Base-by-base conservation (phyloP, 2,888 invertebrate species). In the Agrotis exclamationis region DNA sequence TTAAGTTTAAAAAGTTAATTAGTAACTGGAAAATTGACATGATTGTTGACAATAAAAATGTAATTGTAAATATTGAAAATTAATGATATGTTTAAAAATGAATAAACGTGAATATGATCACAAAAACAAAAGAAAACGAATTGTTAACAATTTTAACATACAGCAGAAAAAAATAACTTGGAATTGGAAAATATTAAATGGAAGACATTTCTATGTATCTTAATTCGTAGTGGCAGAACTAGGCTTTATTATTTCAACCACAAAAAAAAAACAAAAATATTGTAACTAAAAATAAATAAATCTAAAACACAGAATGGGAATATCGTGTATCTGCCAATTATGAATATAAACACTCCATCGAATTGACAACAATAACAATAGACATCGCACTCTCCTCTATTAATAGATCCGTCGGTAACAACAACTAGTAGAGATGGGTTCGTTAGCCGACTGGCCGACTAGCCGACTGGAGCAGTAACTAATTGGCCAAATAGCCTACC, bases 331-430 rank as follows among this genome's bases (percentile, higher is more conserved):
- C 39, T 39, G 33, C 45, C 60, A 51, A 33, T 45, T 14, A 51
- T 20, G 18, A 50, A 44, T 24, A 44, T 24, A 2, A 45, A 44
- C 1, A 28, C 39, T 28, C 16, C 13, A 28, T 39, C n/a, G n/a
- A 39, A 13, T 39, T 14, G n/a, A n/a, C 47, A 28, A 62, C 33
- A 72, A 54, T 48, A 28, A 22, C 6, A 20, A 20, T 20, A 5
- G 28, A 44, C 16, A 57, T 70, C 51, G 56, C 50, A 63, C 20
- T 66, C 24, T 22, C 39, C 3, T 44, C 60, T 57, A 70, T 44
- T 59, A 72, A 67, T 73, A 72, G 65, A 63, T 28, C 50, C 3
- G 28, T 50, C 45, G 24, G 45, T 60, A 50, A 56, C 28, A 74
- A 57, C 57, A 66, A 45, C 51, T 11, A 39, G 39, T 39, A 39